A percentile compares a stretch with the other conserved stretches of the same genome.
Evolutionary conservation across 2,797 vertebrate genomes (phyloP).

Genomic region (Thaleichthys pacificus): DNA sequence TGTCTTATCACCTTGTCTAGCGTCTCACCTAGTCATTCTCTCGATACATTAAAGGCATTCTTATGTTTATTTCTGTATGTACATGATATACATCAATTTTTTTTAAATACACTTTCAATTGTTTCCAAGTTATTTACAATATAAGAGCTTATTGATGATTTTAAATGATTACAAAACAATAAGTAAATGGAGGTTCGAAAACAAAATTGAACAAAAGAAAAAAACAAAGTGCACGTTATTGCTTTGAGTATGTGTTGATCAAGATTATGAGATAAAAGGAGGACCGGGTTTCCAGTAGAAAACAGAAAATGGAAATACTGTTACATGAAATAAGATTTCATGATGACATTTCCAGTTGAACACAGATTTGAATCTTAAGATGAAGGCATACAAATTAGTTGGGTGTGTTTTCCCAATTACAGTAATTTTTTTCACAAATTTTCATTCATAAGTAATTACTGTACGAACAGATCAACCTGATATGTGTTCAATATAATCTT

Average conservation of each 20-base stretch:
- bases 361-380: neutral
- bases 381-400: neutral
- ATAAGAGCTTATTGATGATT: constrained; percentile 76
- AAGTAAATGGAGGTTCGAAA: constrained; percentile 53
- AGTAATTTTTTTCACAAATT: neutral
- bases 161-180: constrained; percentile 61
- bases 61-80: constrained; percentile 65
- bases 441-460: neutral
- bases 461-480: neutral
- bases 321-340: neutral
- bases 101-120: constrained; percentile 78
- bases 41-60: constrained; percentile 53
- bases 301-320: neutral
- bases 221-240: constrained; percentile 43
- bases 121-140: constrained; percentile 79
- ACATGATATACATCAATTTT: constrained; percentile 78
- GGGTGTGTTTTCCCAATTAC: neutral
- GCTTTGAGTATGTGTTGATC: constrained; percentile 39
- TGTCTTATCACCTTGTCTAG: constrained; percentile 37
- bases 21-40: constrained; percentile 56
- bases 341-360: neutral
- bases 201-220: constrained; percentile 39
- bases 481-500: constrained; percentile 8
- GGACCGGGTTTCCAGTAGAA: constrained; percentile 12
- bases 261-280: constrained; percentile 27